These are phyloP conservation scores for Symphodus melops DNA, from an alignment of 2,113 vertebrate genomes.

Conservation along the genomic window DNA sequence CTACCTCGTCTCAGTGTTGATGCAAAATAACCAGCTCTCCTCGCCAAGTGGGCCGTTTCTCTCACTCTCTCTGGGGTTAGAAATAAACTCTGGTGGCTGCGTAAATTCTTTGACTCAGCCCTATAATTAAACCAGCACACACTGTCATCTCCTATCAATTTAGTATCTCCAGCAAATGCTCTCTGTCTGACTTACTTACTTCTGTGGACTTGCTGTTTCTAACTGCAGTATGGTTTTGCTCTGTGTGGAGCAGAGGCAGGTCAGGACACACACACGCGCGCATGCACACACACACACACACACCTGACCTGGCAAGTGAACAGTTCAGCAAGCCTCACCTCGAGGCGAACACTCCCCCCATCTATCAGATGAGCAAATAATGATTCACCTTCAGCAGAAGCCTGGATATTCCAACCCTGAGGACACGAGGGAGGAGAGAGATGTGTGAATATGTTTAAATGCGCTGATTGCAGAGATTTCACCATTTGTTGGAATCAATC, in stretches of 20 bases:
- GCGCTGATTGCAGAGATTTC: background rate
- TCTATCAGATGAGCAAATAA: slow-evolving; percentile 35
- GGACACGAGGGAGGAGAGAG: background rate
- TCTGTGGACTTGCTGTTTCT: background rate
- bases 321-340: slow-evolving; percentile 46
- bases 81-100: slow-evolving; percentile 45
- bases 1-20: background rate
- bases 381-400: slow-evolving; percentile 59
- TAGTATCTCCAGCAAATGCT: background rate
- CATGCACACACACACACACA: too few species aligned
- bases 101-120: slow-evolving; percentile 38
- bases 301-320: slow-evolving; percentile 46
- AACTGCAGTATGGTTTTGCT: slow-evolving; percentile 3
- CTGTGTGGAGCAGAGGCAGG: slow-evolving; percentile 53
- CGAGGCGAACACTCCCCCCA: slow-evolving; percentile 50
- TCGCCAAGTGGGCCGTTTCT: slow-evolving; percentile 21
- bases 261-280: slow-evolving; percentile 71
- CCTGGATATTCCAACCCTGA: slow-evolving; percentile 47
- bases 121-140: slow-evolving; percentile 59
- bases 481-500: slow-evolving; percentile 1
- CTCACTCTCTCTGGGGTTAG: slow-evolving; percentile 33
- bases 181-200: background rate
- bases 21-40: slow-evolving; percentile 29
- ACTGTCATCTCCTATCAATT: slow-evolving; percentile 16
- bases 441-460: background rate